Evolutionary conservation across 1,140 invertebrate species (phyloP).

Genomic region (Harpegnathos saltator): DNA sequence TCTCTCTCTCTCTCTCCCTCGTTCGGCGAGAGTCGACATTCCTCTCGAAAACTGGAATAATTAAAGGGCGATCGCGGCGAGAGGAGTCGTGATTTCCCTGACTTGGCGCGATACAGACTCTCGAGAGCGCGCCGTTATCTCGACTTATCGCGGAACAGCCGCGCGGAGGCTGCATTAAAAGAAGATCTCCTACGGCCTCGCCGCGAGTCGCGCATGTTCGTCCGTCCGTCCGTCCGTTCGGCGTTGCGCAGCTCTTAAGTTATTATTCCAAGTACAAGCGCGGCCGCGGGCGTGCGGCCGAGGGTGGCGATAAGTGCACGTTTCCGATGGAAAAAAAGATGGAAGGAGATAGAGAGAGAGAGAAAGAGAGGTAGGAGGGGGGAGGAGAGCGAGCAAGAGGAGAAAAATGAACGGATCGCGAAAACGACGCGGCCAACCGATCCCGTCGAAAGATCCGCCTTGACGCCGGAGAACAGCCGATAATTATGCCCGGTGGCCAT

Average conservation of each 20-base stretch:
- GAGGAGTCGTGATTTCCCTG: background rate
- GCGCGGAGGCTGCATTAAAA: background rate
- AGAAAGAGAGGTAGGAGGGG: no score
- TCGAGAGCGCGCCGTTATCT: background rate
- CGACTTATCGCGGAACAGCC: background rate
- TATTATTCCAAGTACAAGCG: slow-evolving; percentile 3
- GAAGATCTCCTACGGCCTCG: background rate
- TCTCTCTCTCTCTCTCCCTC: background rate
- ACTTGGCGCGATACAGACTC: background rate
- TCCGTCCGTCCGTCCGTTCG: background rate
- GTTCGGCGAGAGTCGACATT: background rate
- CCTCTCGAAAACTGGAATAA: slow-evolving; percentile 10
- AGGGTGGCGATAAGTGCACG: slow-evolving; percentile 12
- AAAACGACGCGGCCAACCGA: slow-evolving; percentile 19
- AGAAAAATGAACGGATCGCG: slow-evolving; percentile 5
- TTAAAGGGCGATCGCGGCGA: background rate
- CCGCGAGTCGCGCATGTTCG: background rate
- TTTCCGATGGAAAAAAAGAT: background rate
- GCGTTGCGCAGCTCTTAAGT: background rate
- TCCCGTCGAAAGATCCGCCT: slow-evolving; percentile 36
- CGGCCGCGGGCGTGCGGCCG: slow-evolving; percentile 4
- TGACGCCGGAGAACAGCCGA: slow-evolving; percentile 52
- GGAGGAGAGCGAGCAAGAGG: background rate
- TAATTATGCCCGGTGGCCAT: slow-evolving; percentile 78
- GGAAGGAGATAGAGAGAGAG: no score